Percentiles rank a stretch among this genome's conserved stretches.
These are phyloP conservation scores for Sprattus sprattus DNA, from an alignment of 2,113 vertebrate species.

Conservation along the genomic window DNA sequence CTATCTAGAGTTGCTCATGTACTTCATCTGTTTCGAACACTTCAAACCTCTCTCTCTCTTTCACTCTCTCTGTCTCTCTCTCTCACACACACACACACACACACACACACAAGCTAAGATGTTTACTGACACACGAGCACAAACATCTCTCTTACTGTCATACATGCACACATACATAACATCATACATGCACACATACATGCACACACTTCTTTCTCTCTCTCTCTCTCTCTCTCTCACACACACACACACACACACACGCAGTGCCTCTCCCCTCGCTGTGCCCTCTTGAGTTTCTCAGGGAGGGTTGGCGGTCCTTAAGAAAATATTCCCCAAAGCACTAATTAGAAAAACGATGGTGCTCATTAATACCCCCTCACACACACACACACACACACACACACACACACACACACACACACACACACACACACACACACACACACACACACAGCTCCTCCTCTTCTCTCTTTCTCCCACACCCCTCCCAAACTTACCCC, in stretches of 20 bases:
- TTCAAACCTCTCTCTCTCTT: neutral
- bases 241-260: conserved; percentile 4
- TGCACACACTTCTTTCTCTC: conserved; percentile 23
- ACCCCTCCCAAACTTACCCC: neutral
- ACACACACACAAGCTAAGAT: neutral
- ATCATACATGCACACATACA: neutral
- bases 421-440: neutral
- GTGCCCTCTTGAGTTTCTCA: conserved; percentile 59
- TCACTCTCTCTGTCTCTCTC: neutral
- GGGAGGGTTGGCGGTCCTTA: conserved; percentile 70
- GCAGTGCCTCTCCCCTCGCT: conserved; percentile 33
- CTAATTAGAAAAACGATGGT: conserved; percentile 80
- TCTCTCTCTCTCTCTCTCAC: neutral
- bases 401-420: conserved; percentile 8
- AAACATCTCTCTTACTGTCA: neutral
- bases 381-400: neutral
- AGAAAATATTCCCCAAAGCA: conserved; percentile 78
- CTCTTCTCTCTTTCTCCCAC: conserved; percentile 22
- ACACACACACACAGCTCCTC: conserved; percentile 16
- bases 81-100: neutral
- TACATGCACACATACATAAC: conserved; percentile 9
- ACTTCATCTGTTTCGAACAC: neutral
- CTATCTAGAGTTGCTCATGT: neutral
- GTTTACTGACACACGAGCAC: neutral
- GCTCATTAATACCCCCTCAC: conserved; percentile 72